Conservation (phyloP, 2,888 invertebrate genomes). For the Amiota minor region DNA sequence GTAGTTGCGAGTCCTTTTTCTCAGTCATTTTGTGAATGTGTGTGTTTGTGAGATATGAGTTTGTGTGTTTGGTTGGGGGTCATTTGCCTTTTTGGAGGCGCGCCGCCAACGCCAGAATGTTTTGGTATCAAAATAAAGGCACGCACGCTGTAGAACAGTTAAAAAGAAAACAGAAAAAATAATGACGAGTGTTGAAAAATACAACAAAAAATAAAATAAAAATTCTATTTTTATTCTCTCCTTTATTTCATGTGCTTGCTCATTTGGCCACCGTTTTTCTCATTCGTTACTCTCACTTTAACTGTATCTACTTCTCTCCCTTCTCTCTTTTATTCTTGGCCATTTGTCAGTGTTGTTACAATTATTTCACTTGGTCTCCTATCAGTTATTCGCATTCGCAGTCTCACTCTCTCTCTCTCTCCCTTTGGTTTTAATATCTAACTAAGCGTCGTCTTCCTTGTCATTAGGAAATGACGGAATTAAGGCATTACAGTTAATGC, state of each 20-base stretch:
- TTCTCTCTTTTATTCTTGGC: neutral
- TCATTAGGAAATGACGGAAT: constrained; percentile 64
- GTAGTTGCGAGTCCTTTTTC: neutral
- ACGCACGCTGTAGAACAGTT: constrained; percentile 10
- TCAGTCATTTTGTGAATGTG: neutral
- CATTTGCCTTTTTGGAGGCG: neutral
- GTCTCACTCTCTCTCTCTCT: too few relatives aligned
- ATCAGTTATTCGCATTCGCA: too few relatives aligned
- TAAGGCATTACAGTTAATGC: constrained; percentile 65
- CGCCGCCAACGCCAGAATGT: neutral
- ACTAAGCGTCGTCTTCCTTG: constrained; percentile 32
- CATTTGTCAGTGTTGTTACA: too few relatives aligned
- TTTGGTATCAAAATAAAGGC: neutral
- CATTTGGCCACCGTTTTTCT: neutral
- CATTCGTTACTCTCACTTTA: neutral
- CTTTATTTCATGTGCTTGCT: constrained; percentile 7
- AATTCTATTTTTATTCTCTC: too few relatives aligned
- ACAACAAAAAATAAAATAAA: too few relatives aligned
- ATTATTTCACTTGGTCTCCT: too few relatives aligned
- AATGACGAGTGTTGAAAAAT: neutral
- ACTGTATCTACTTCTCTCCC: neutral
- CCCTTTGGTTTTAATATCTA: neutral
- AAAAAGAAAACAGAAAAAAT: constrained; percentile 8
- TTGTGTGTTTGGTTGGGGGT: neutral
- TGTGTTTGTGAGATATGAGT: neutral